phyloP scores from a whole-genome alignment of 2,797 vertebrate genomes.

The Lindbergichthys nudifrons region DNA sequence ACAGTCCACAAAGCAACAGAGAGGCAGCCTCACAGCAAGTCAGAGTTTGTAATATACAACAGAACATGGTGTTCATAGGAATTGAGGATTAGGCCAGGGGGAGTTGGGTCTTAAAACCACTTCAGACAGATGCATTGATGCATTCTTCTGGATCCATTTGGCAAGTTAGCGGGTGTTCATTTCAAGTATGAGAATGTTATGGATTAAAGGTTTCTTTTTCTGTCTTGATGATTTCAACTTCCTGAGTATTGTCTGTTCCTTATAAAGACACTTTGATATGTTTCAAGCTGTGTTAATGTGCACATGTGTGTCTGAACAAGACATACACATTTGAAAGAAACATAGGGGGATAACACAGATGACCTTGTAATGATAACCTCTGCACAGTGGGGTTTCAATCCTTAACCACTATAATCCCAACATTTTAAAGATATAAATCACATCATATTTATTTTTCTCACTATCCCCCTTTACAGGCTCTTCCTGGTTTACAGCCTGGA shows the following conservation, averaged over 20 bases:
- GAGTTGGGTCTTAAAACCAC: slow-evolving; percentile 27
- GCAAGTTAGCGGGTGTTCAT: slow-evolving; percentile 25
- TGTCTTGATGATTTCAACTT: background rate
- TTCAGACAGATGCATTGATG: slow-evolving; percentile 29
- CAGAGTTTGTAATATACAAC: slow-evolving; percentile 33
- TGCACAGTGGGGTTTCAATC: slow-evolving; percentile 22
- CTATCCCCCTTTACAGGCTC: slow-evolving; percentile 26
- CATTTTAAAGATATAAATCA: slow-evolving; percentile 27
- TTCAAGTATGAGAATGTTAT: slow-evolving; percentile 11
- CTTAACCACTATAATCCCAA: slow-evolving; percentile 31
- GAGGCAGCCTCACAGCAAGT: slow-evolving; percentile 17
- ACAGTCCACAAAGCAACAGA: slow-evolving; percentile 10
- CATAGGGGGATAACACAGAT: slow-evolving; percentile 25
- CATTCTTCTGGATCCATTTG: slow-evolving; percentile 22
- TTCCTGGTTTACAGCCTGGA: slow-evolving; percentile 52
- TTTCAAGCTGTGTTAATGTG: slow-evolving; percentile 12
- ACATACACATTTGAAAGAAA: background rate
- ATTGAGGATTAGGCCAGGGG: slow-evolving; percentile 32
- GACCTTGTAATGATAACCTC: slow-evolving; percentile 41
- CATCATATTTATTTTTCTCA: background rate
- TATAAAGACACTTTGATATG: background rate
- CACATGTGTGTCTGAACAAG: slow-evolving; percentile 10
- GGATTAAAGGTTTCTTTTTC: slow-evolving; percentile 6
- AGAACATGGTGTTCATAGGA: slow-evolving; percentile 16
- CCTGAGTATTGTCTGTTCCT: slow-evolving; percentile 2